Evolutionary conservation across 2,888 invertebrate species (phyloP), one percentile per base, ranked within the genome.

Genomic region (Yponomeuta evonymella): DNA sequence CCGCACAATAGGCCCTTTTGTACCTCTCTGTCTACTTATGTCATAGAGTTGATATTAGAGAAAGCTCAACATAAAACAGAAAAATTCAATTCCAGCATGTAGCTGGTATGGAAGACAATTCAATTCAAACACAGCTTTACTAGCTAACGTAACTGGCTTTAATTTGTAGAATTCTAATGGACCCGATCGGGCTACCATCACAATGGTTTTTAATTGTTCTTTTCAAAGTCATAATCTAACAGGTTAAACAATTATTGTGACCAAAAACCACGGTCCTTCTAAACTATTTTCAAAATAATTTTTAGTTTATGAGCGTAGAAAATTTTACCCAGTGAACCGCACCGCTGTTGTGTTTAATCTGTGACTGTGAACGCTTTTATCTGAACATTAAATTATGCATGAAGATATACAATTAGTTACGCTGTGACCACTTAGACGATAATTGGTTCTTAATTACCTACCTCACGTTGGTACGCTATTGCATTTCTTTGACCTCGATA

Each of bases 11-110:
- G 72, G 68, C 73, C 71, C 73, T 74, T 72, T 72, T 67, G 65
- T 71, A 70, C 70, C 71, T 74, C 73, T 73, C 72, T 72, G 73
- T 72, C 71, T 67, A 70, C 72, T 73, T 74, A 74, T 74, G 73
- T 70, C 69, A 68, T 69, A 51, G 3, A 33, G 33, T 33, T 33
- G 33, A 5, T 5, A 33, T 33, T 33, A 33, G 70, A 71, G 66
- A 71, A 64, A 69, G 43, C 62, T 48, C 30, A 58, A 58, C 12
- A 15, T 58, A 58, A 58, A 58, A 58, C 15, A 58, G 12, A 58
- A 58, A 15, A 58, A 58, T 43, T 43, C 1, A 43, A 43, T 43
- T 8, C 8, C 43, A 8, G 0, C 43, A 43, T 43, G 1, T 43
- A 9, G 43, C 43, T 8, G 33, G 33, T 33, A 33, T 5, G 33